phyloP scores from a whole-genome alignment of 2,113 vertebrate genomes.

The Brachyhypopomus occidentalis region DNA sequence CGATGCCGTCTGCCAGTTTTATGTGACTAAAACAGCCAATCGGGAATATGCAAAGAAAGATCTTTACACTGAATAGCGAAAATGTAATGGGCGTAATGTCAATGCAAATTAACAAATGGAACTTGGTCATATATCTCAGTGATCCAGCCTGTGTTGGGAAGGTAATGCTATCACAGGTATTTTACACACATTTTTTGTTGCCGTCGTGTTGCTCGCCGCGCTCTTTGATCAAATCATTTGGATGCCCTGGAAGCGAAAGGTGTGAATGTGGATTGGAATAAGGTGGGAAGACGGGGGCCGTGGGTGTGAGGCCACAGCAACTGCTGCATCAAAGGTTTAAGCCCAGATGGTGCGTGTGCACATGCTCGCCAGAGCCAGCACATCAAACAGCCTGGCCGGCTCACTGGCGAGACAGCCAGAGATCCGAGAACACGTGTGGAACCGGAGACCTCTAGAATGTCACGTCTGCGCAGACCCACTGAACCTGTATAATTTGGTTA shows the following conservation, averaged over 20 bases:
- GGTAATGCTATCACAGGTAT: not conserved
- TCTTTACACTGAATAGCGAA: too few species aligned
- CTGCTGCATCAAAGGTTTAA: conserved; percentile 23
- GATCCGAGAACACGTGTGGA: too few species aligned
- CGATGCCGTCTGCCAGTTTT: too few species aligned
- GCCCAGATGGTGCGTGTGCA: conserved; percentile 38
- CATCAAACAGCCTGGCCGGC: conserved; percentile 17
- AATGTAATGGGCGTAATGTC: too few species aligned
- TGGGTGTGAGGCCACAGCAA: not conserved
- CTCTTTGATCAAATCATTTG: not conserved
- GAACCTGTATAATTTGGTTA: too few species aligned
- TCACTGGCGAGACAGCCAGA: conserved; percentile 10
- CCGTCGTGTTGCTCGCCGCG: too few species aligned
- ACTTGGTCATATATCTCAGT: not conserved
- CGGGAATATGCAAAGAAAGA: too few species aligned
- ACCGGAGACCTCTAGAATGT: not conserved
- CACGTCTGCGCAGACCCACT: too few species aligned
- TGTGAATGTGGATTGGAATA: not conserved
- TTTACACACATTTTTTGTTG: not conserved
- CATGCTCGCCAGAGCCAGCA: conserved; percentile 13
- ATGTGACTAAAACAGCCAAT: too few species aligned
- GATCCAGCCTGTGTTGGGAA: not conserved
- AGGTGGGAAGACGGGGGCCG: not conserved
- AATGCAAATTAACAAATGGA: too few species aligned
- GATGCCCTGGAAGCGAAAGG: not conserved